Evolutionary conservation across 2,797 vertebrate genomes (phyloP).

Genomic region (Morelia viridis): DNA sequence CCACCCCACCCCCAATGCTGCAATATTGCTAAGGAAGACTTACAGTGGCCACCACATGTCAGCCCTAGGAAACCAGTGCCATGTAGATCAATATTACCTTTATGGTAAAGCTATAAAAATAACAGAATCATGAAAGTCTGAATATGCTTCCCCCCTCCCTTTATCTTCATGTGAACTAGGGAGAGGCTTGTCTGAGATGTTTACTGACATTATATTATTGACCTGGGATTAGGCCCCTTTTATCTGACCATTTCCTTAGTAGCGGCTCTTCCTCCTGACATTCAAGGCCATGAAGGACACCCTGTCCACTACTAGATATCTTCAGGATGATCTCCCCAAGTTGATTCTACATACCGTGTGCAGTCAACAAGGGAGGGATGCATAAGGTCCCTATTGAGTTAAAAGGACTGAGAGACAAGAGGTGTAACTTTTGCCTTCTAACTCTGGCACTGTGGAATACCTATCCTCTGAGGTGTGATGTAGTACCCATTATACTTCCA

Average conservation of each 20-base stretch:
- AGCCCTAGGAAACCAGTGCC: neutral
- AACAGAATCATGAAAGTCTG: neutral
- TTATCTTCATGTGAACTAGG: neutral
- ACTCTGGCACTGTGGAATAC: neutral
- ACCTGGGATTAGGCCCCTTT: neutral
- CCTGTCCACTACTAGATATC: neutral
- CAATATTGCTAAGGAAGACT: neutral
- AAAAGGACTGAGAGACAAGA: neutral
- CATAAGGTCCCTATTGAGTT: neutral
- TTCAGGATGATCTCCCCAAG: neutral
- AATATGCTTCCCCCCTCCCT: neutral
- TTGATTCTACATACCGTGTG: neutral
- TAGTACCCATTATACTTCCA: neutral
- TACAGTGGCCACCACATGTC: neutral
- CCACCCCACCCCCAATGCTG: neutral
- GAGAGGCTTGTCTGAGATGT: neutral
- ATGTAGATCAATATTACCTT: neutral
- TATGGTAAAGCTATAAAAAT: neutral
- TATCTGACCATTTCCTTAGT: neutral
- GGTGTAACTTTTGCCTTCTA: neutral
- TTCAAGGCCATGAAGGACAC: neutral
- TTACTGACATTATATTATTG: neutral
- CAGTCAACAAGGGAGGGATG: neutral
- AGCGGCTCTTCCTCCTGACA: neutral
- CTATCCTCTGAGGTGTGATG: neutral